Conservation (phyloP, 2,888 invertebrate genomes). For the Drosophila hawaiiensis region DNA sequence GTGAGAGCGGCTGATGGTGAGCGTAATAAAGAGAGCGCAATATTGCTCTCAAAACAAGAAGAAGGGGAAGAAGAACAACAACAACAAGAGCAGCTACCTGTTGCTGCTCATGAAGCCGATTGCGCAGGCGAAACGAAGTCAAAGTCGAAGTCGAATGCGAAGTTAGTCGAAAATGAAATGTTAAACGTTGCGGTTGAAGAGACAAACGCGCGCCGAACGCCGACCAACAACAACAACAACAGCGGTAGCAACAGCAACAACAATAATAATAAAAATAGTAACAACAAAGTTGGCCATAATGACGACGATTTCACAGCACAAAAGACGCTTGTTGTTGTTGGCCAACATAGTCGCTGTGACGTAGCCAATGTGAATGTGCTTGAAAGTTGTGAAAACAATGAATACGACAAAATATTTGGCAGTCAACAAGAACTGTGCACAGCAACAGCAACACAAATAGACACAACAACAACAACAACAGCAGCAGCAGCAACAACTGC, state of each 20-base stretch:
- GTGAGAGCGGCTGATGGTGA: constrained; percentile 44
- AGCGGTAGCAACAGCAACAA: constrained; percentile 12
- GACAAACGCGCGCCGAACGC: constrained; percentile 62
- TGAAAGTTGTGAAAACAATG: constrained; percentile 77
- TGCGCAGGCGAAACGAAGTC: constrained; percentile 71
- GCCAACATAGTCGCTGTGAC: constrained; percentile 55
- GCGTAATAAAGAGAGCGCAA: constrained; percentile 8
- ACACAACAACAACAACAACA: constrained; percentile 21
- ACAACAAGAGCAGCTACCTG: constrained; percentile 53
- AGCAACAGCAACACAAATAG: constrained; percentile 15
- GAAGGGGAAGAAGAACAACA: background rate
- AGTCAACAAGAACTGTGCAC: constrained; percentile 43
- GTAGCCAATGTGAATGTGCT: constrained; percentile 66
- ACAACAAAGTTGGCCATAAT: constrained; percentile 68
- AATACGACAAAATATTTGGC: constrained; percentile 77
- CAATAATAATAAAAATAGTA: constrained; percentile 29
- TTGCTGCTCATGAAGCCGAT: constrained; percentile 56
- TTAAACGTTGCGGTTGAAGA: constrained; percentile 81
- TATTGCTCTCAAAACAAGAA: constrained; percentile 29
- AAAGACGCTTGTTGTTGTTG: constrained; percentile 62
- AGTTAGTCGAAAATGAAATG: constrained; percentile 83
- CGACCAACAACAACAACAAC: constrained; percentile 49
- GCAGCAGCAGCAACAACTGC: constrained; percentile 34
- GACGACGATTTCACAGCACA: constrained; percentile 77
- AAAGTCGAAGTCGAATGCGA: constrained; percentile 56